Evolutionary conservation across 2,797 vertebrate species (phyloP).

Genomic region (Hyperoplus lanceolatus): DNA sequence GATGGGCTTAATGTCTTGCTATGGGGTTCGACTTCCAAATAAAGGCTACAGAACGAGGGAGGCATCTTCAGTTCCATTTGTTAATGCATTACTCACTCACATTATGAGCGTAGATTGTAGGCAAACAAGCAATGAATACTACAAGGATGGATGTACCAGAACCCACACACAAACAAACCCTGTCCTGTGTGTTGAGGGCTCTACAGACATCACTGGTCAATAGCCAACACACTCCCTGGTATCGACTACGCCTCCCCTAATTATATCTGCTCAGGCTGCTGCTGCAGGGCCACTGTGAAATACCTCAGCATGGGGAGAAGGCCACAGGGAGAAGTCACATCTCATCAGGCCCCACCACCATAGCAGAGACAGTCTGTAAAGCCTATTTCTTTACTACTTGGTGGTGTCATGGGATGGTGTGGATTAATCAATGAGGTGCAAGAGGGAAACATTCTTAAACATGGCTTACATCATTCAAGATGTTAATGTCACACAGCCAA

Average conservation of each 20-base stretch:
- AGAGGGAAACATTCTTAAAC: slow-evolving; percentile 2
- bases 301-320: slow-evolving; percentile 82
- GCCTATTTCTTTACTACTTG: slow-evolving; percentile 1
- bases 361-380: slow-evolving; percentile 17
- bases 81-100: slow-evolving; percentile 28
- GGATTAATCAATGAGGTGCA: slow-evolving; percentile 3
- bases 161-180: slow-evolving; percentile 14
- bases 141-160: slow-evolving; percentile 27
- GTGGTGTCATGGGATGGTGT: not conserved
- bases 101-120: slow-evolving; percentile 15
- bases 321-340: slow-evolving; percentile 64
- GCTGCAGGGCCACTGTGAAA: slow-evolving; percentile 82
- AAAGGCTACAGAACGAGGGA: slow-evolving; percentile 28
- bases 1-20: slow-evolving; percentile 78
- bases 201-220: slow-evolving; percentile 68
- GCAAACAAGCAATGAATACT: slow-evolving; percentile 27
- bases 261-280: slow-evolving; percentile 77
- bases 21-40: slow-evolving; percentile 58
- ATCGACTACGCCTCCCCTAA: slow-evolving; percentile 80
- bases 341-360: slow-evolving; percentile 46
- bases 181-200: slow-evolving; percentile 14
- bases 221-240: slow-evolving; percentile 72
- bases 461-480: not conserved
- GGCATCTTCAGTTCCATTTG: slow-evolving; percentile 33
- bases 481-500: not conserved